These are phyloP conservation scores for Drosophila peninsularis DNA, from an alignment of 2,888 invertebrate genomes.

Conservation along the genomic window DNA sequence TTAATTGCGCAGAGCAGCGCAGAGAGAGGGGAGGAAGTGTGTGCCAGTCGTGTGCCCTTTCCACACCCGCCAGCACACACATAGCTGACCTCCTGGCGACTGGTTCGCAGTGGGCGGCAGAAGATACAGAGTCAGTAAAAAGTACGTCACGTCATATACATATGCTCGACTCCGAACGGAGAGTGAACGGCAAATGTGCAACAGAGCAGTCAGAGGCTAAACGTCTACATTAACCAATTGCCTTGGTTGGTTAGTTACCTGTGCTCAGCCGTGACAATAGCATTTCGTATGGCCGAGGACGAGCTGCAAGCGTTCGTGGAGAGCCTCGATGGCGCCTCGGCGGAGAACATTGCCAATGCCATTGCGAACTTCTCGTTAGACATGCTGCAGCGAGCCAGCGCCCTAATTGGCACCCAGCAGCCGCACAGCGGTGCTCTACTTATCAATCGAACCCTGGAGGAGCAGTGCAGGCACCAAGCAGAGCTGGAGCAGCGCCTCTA, in stretches of 20 bases:
- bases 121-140: conserved; percentile 22
- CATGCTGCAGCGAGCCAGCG: conserved; percentile 71
- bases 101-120: conserved; percentile 15
- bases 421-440: conserved; percentile 44
- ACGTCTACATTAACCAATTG: conserved; percentile 6
- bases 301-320: conserved; percentile 73
- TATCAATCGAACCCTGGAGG: conserved; percentile 72
- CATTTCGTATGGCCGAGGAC: conserved; percentile 61
- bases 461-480: conserved; percentile 66
- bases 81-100: conserved; percentile 40
- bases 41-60: conserved; percentile 36
- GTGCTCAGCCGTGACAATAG: not conserved
- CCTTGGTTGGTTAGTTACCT: not conserved
- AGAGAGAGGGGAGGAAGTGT: conserved; percentile 36
- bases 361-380: conserved; percentile 79
- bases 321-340: conserved; percentile 62
- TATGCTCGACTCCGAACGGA: conserved; percentile 4
- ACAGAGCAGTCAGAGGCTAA: conserved; percentile 11
- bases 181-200: conserved; percentile 22
- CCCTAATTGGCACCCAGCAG: conserved; percentile 63
- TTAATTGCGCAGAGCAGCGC: conserved; percentile 60
- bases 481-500: conserved; percentile 42
- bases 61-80: conserved; percentile 31
- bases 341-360: conserved; percentile 62
- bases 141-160: conserved; percentile 15